Evolutionary conservation across 2,113 vertebrate genomes (phyloP), one percentile per base, ranked within the genome.

Genomic region (Struthidea cinerea): DNA sequence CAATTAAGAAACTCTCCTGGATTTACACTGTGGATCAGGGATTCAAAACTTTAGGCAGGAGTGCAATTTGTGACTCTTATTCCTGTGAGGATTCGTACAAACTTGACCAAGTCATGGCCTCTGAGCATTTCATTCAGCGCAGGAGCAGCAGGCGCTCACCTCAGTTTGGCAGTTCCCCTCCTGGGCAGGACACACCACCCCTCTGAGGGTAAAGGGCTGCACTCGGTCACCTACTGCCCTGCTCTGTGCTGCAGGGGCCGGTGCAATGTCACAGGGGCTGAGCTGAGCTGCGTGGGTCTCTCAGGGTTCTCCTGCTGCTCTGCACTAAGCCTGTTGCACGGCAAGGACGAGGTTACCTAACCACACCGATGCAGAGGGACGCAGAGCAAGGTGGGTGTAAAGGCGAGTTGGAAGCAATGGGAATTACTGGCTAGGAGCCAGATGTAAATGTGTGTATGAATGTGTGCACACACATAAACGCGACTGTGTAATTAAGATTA

Each of bases 291-390:
- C 56, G 18, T 7, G 0, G 0, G 21, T 35, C 59, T 37, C 67
- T 16, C 7, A 24, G 7, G 6, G 24, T 4, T 2, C 24, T 49
- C n/a, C 42, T 10, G 24, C 39, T 50, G 56, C 50, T 65, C n/a
- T 32, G 15, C 15, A 4, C n/a, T 7, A 3, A 89, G 32, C 23
- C 23, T 69, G 46, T 11, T 20, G 14, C 11, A 1, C 1, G 33
- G 69, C 53, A 49, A 33, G 76, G 37, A 49, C 3, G 3, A 39
- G 35, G 37, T 52, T 81, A 28, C 76, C 41, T n/a, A n/a, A n/a
- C 7, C 6, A 20, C 24, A 21, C 0, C 5, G 19, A 3, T 0
- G 4, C 0, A 0, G 55, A 73, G 70, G 28, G 47, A 49, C 6
- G 7, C 1, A 1, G 46, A 49, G 24, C 52, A 59, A 70, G 49